Percentiles rank a stretch among this genome's conserved stretches.
phyloP scores from a whole-genome alignment of 2,888 invertebrate genomes.

The Macaria liturata region DNA sequence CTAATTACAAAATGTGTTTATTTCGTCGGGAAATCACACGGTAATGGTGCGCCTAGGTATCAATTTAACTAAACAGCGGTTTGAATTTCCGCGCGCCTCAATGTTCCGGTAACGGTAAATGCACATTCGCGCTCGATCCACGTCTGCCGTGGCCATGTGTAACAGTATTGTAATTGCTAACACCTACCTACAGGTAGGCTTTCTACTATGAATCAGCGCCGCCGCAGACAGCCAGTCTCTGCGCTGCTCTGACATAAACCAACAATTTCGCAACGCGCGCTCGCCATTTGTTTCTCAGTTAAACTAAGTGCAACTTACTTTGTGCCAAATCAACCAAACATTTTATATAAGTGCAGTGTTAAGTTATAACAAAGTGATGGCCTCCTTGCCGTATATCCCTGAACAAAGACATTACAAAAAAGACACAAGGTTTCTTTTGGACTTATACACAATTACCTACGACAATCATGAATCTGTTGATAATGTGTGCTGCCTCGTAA shows the following conservation, averaged over 20 bases:
- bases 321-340: constrained; percentile 12
- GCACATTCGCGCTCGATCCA: constrained; percentile 64
- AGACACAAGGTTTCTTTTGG: constrained; percentile 91
- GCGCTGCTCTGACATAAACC: constrained; percentile 36
- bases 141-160: constrained; percentile 72
- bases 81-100: constrained; percentile 62
- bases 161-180: constrained; percentile 69
- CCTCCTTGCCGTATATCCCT: constrained; percentile 80
- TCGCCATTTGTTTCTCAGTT: constrained; percentile 31
- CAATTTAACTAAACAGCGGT: constrained; percentile 8
- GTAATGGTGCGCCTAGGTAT: too few species aligned
- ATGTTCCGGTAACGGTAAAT: constrained; percentile 61
- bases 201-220: constrained; percentile 76
- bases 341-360: constrained; percentile 18
- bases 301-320: constrained; percentile 26
- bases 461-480: constrained; percentile 91
- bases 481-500: constrained; percentile 86
- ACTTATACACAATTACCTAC: constrained; percentile 93
- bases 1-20: too few species aligned
- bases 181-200: constrained; percentile 57
- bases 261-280: constrained; percentile 50
- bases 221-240: constrained; percentile 63
- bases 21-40: too few species aligned
- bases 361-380: constrained; percentile 56
- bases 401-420: constrained; percentile 92